These are phyloP conservation scores for Drosophila athabasca DNA, from an alignment of 1,140 invertebrate species.

Conservation along the genomic window DNA sequence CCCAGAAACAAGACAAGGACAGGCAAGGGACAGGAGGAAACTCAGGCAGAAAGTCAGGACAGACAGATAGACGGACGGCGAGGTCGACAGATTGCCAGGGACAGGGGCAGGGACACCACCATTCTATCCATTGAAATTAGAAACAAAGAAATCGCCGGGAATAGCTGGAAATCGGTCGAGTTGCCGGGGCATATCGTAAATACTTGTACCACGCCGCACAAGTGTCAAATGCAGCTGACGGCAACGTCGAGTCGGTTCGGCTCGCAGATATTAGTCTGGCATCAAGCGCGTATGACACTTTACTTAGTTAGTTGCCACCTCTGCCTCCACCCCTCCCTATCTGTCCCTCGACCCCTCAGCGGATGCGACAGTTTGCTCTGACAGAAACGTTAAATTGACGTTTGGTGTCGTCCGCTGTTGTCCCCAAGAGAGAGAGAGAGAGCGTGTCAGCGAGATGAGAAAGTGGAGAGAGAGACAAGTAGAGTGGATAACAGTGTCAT, in stretches of 20 bases:
- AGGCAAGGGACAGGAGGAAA: no score
- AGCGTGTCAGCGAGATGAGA: constrained; percentile 11
- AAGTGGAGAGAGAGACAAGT: neutral
- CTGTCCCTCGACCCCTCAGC: no score
- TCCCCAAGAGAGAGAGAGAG: constrained; percentile 8
- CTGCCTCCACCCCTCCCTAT: neutral
- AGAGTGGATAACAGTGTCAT: no score
- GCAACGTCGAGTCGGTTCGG: constrained; percentile 9
- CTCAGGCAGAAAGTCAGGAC: no score
- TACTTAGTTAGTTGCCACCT: constrained; percentile 35
- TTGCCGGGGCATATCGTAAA: constrained; percentile 47
- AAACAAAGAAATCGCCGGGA: constrained; percentile 49
- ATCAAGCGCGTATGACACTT: constrained; percentile 50
- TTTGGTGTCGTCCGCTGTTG: constrained; percentile 49
- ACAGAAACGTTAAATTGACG: constrained; percentile 67
- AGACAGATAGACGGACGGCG: constrained; percentile 4
- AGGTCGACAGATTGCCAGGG: constrained; percentile 52
- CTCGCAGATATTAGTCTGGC: constrained; percentile 43
- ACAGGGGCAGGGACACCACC: neutral
- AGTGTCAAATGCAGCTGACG: constrained; percentile 71
- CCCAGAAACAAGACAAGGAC: neutral
- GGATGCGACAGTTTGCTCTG: constrained; percentile 31
- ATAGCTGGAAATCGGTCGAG: constrained; percentile 37
- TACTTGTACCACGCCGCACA: constrained; percentile 63
- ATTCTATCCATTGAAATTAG: constrained; percentile 60